These are phyloP conservation scores for Styela plicata DNA, from an alignment of 23 tunicate genomes.

Conservation along the genomic window DNA sequence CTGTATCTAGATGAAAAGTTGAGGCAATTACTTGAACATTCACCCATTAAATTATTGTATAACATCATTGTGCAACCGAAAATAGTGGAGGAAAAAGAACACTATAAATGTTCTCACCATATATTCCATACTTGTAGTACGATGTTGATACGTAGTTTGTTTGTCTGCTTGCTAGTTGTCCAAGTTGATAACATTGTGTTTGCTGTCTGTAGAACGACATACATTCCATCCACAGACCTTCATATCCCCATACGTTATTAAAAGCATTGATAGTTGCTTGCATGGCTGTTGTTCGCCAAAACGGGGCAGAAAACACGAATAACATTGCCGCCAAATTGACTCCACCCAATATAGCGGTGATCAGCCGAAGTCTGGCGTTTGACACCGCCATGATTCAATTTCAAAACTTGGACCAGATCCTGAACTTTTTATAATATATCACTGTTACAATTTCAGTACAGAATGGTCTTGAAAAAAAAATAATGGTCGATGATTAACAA, in stretches of 20 bases:
- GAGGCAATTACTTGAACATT: too few species aligned
- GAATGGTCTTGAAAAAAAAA: too few species aligned
- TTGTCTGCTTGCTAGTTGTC: not conserved
- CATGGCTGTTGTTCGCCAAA: constrained; percentile 61
- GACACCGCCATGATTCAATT: constrained; percentile 11
- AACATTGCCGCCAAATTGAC: not conserved
- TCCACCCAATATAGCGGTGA: constrained; percentile 1
- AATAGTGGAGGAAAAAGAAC: too few species aligned
- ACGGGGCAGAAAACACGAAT: constrained; percentile 62
- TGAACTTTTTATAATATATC: too few species aligned
- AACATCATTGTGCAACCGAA: too few species aligned
- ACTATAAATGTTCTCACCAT: constrained; percentile 14
- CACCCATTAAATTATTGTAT: too few species aligned
- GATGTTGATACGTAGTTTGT: not conserved
- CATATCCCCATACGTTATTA: constrained; percentile 57
- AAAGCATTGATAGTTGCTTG: constrained; percentile 50
- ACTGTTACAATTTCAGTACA: too few species aligned
- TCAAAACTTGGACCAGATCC: too few species aligned
- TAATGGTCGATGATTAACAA: too few species aligned
- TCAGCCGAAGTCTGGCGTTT: constrained; percentile 6
- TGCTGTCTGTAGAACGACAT: constrained; percentile 31
- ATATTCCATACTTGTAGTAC: constrained; percentile 46
- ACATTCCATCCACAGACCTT: constrained; percentile 74
- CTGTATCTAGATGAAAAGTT: too few species aligned
- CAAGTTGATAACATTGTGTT: constrained; percentile 58